Base-by-base conservation (phyloP, 2,113 vertebrate genomes). In the Brachyistius frenatus region DNA sequence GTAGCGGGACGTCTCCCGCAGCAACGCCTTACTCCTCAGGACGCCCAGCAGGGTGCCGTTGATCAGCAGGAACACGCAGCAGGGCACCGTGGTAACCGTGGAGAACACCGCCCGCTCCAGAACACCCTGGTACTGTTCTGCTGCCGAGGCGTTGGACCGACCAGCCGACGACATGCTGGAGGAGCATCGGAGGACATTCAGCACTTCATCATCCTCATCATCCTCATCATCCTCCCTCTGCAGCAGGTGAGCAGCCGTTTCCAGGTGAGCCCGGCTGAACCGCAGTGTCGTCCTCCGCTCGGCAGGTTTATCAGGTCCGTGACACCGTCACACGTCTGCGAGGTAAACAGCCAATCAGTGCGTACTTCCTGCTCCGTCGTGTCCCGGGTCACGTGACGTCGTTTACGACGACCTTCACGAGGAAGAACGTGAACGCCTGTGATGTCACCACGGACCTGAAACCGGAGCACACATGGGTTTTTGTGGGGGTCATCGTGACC, bases 11-110 rank as follows among this genome's bases (percentile, higher is more conserved):
- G 78, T 74, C 9, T 74, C 63, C 16, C 70, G 8, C 13, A 80
- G 74, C 56, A 80, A 41, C 8, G 41, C 13, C 16, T 80, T 80
- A 50, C 78, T 74, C 64, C 78, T 68, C 10, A 80, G 14, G 7
- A 41, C 52, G 41, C 67, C 66, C 2, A 84, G 3, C 66, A 84
- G 41, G 1, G 60, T 31, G 5, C 54, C 37, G 37, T 80, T 76
- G 23, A 84, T 66, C 39, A 32, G 76, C 14, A 84, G 50, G 2
- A 80, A 80, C 8, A 73, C 60, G 15, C 60, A 54, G 49, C 36
- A 76, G 41, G 23, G 15, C 15, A 52, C 2, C 0, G 52, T 65
- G 7, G 44, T 33, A 36, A 73, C 14, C 41, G 35, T 0, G 56
- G 15, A 53, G 8, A 50, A 23, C 2, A 31, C 32, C 5, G 44